These are phyloP conservation scores for Drosophila silvestris DNA, from an alignment of 2,888 invertebrate species.

Conservation along the genomic window DNA sequence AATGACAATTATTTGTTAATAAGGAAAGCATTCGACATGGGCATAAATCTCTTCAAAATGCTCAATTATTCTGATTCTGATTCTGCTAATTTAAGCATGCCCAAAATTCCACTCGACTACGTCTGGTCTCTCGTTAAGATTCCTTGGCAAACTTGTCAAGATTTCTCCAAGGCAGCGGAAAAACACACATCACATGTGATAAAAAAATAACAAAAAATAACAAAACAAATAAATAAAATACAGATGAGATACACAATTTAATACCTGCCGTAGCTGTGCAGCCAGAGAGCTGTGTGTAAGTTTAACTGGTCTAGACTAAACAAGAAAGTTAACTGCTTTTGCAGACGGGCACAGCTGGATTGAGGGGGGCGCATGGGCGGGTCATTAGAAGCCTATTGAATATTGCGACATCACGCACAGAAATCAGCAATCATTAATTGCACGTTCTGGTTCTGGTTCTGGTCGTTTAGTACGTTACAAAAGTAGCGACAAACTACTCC, in stretches of 20 bases:
- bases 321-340: conserved; percentile 23
- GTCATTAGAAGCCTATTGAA: conserved; percentile 70
- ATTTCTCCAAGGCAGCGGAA: background rate
- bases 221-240: background rate
- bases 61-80: background rate
- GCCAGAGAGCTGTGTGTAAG: background rate
- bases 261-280: background rate
- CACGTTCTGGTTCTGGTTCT: conserved; percentile 22
- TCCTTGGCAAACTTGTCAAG: background rate
- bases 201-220: background rate
- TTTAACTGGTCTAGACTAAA: conserved; percentile 35
- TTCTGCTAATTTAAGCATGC: background rate
- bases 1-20: background rate
- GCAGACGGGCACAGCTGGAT: conserved; percentile 1
- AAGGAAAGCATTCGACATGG: background rate
- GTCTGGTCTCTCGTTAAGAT: conserved; percentile 2
- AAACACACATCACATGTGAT: conserved; percentile 10
- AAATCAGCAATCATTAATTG: conserved; percentile 64
- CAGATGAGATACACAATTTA: background rate
- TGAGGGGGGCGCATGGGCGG: conserved; percentile 49
- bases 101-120: background rate
- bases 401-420: conserved; percentile 68
- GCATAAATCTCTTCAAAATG: background rate
- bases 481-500: conserved; percentile 22
- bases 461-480: conserved; percentile 11